These are phyloP conservation scores for Rhinella marina DNA, from an alignment of 2,797 vertebrate genomes.

Conservation along the genomic window DNA sequence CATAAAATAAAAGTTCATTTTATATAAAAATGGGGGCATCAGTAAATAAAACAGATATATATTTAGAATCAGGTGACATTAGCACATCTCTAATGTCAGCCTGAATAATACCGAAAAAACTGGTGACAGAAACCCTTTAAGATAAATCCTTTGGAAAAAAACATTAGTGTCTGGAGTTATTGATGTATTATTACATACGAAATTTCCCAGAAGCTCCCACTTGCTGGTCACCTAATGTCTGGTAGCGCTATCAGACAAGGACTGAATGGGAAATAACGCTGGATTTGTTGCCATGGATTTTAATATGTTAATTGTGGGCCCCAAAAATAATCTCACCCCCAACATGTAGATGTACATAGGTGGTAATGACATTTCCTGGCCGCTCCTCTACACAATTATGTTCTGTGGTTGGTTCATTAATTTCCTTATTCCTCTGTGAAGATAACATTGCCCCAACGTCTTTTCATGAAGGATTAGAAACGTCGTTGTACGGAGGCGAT, in stretches of 20 bases:
- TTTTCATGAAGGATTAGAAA: conserved; percentile 46
- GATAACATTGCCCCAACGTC: conserved; percentile 39
- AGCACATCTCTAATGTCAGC: too few relatives aligned
- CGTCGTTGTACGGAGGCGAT: conserved; percentile 23
- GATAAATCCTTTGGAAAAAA: too few relatives aligned
- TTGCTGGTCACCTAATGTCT: too few relatives aligned
- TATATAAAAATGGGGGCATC: too few relatives aligned
- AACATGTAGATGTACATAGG: background rate
- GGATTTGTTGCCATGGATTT: conserved; percentile 9
- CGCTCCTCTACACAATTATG: conserved; percentile 9
- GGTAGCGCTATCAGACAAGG: background rate
- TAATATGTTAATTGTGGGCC: background rate
- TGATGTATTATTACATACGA: background rate
- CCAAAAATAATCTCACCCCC: background rate
- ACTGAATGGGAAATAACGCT: background rate
- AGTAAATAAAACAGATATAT: too few relatives aligned
- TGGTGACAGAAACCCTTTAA: too few relatives aligned
- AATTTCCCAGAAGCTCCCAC: background rate
- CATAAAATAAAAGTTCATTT: too few relatives aligned
- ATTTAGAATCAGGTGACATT: too few relatives aligned
- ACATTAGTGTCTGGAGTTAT: too few relatives aligned
- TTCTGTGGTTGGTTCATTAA: conserved; percentile 18
- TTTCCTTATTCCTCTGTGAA: conserved; percentile 41
- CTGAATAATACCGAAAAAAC: too few relatives aligned
- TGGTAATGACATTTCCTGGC: background rate